Percentiles rank a stretch among this genome's conserved stretches.
These are phyloP conservation scores for Drosophila bunnanda DNA, from an alignment of 2,888 invertebrate genomes.

Conservation along the genomic window DNA sequence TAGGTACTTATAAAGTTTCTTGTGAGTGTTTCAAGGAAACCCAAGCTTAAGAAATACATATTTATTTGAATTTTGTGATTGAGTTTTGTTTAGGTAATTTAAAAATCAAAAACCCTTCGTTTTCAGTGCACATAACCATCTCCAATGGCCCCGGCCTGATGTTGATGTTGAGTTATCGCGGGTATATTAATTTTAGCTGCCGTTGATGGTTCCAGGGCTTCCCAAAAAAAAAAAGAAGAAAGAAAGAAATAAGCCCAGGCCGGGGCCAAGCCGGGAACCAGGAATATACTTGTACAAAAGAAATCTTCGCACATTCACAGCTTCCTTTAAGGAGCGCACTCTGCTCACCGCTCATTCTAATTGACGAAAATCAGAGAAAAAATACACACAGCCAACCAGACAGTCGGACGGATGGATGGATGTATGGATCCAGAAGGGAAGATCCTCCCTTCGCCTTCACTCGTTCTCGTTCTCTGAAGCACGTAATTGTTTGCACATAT, in stretches of 20 bases:
- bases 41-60: too few species aligned
- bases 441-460: conserved; percentile 25
- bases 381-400: conserved; percentile 49
- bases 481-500: conserved; percentile 79
- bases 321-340: conserved; percentile 58
- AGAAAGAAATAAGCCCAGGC: conserved; percentile 18
- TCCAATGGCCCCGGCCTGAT: conserved; percentile 33
- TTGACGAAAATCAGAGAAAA: conserved; percentile 71
- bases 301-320: conserved; percentile 76
- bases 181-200: conserved; percentile 79
- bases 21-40: too few species aligned
- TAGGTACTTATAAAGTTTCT: too few species aligned
- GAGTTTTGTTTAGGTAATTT: too few species aligned
- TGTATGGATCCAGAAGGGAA: conserved; percentile 26
- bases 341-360: conserved; percentile 62
- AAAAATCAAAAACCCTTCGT: too few species aligned
- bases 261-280: conserved; percentile 1
- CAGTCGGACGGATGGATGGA: conserved; percentile 18
- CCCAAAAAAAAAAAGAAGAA: conserved; percentile 50
- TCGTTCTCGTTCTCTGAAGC: conserved; percentile 45
- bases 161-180: conserved; percentile 78
- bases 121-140: conserved; percentile 23
- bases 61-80: background rate
- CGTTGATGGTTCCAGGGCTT: conserved; percentile 72
- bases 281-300: conserved; percentile 49